A percentile compares a stretch with the other conserved stretches of the same genome.
phyloP scores from a whole-genome alignment of 2,888 invertebrate species.

The Baccha elongata region DNA sequence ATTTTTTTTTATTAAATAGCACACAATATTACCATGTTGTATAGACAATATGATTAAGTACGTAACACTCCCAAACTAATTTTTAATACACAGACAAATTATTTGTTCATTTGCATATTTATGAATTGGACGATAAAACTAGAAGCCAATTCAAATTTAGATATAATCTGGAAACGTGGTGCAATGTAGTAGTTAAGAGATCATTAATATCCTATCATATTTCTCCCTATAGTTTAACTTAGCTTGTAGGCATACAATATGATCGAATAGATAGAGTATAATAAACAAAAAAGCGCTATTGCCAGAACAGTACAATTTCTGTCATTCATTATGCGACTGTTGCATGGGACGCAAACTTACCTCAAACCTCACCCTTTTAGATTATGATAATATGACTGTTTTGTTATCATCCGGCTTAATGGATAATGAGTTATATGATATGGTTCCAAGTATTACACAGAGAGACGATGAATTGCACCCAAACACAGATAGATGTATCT shows the following conservation, averaged over 20 bases:
- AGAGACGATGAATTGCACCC: constrained; percentile 55
- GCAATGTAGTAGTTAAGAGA: constrained; percentile 10
- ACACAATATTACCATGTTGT: too few species aligned
- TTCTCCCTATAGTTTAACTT: too few species aligned
- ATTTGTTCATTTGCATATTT: constrained; percentile 44
- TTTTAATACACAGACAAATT: constrained; percentile 39
- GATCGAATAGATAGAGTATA: too few species aligned
- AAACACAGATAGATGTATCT: constrained; percentile 32
- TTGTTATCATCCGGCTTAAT: constrained; percentile 74
- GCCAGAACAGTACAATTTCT: constrained; percentile 18
- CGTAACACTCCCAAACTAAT: constrained; percentile 3
- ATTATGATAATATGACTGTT: constrained; percentile 44
- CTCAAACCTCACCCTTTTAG: constrained; percentile 43
- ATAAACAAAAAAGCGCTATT: not conserved
- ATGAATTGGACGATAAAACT: not conserved
- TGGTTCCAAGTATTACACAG: constrained; percentile 58
- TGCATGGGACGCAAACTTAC: constrained; percentile 46
- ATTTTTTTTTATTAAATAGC: constrained; percentile 21
- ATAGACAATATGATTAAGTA: not conserved
- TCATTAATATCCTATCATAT: constrained; percentile 43
- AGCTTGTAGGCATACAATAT: not conserved
- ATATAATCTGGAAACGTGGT: constrained; percentile 24
- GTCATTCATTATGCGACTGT: constrained; percentile 42
- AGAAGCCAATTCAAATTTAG: constrained; percentile 13
- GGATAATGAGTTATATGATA: constrained; percentile 71